A percentile compares a stretch with the other conserved stretches of the same genome.
These are phyloP conservation scores for Monomorium pharaonis DNA, from an alignment of 1,140 invertebrate genomes.

Conservation along the genomic window DNA sequence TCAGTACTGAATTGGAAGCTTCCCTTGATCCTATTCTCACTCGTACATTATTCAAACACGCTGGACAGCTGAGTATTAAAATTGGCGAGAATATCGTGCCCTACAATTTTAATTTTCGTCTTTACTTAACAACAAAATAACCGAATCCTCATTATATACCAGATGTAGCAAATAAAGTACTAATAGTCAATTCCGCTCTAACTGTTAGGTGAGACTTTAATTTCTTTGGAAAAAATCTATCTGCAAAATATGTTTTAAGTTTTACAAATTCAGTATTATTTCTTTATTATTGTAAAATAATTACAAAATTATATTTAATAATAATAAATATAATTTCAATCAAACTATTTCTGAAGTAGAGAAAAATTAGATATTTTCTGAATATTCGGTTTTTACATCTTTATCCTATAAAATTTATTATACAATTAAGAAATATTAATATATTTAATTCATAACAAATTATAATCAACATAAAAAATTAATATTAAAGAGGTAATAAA, in stretches of 20 bases:
- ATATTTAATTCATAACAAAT: background rate
- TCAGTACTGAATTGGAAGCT: slow-evolving; percentile 88
- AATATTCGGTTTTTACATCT: background rate
- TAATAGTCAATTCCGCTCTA: slow-evolving; percentile 90
- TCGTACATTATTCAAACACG: slow-evolving; percentile 84
- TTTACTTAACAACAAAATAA: slow-evolving; percentile 90
- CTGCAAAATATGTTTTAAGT: background rate
- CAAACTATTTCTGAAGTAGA: background rate
- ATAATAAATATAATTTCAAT: background rate
- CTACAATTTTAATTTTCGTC: slow-evolving; percentile 87
- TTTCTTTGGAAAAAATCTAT: background rate
- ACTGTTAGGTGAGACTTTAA: slow-evolving; percentile 84
- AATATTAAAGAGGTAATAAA: too few species aligned
- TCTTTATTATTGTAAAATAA: background rate
- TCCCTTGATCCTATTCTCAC: slow-evolving; percentile 88
- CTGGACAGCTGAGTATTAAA: slow-evolving; percentile 85
- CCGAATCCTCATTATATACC: slow-evolving; percentile 91
- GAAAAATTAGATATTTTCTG: background rate
- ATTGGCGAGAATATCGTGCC: slow-evolving; percentile 88
- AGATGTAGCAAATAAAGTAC: slow-evolving; percentile 89
- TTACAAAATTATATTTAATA: background rate
- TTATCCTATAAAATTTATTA: background rate
- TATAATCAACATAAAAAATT: background rate
- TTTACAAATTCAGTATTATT: background rate
- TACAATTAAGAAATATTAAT: background rate